Base-by-base conservation (phyloP, 2,797 vertebrate genomes). In the Hypotaenidia okinawae region DNA sequence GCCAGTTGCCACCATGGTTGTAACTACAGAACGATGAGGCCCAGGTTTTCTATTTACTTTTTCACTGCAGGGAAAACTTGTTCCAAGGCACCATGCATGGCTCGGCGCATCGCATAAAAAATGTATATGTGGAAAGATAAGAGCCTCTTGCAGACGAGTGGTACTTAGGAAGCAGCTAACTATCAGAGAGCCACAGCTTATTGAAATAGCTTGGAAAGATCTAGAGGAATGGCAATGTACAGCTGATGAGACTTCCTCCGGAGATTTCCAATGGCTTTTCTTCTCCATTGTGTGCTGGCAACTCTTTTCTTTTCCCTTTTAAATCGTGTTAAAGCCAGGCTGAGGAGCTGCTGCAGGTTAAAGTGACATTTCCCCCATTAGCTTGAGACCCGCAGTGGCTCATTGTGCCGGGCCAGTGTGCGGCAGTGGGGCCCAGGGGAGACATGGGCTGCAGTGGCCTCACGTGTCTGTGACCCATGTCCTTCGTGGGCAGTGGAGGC, bases 11-110 rank as follows among this genome's bases (percentile, higher is more conserved):
- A 15, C 45, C 12, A 1, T 1, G 28, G 33, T 17, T 39, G 39
- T 7, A 3, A 28, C 15, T 18, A 4, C 1, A 1, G 39, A 37
- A n/a, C 0, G 1, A n/a, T 0, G 1, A 16, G 84, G 41, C 1
- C 1, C 32, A 24, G 37, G 8, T 39, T 81, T 86, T 45, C 77
- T 13, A 0, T 72, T 89, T 52, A 5, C 17, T 55, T 84, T 61
- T 54, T 54, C 30, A 14, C 14, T 16, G 52, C 57, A 39, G 47
- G 52, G 58, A 87, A 58, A 75, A 30, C 33, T 83, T n/a, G 25
- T 82, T 85, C 72, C 21, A 18, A 66, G 51, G 68, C 75, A 35
- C n/a, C 41, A 24, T 2, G 5, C 41, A 24, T 2, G 5, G 76
- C 72, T 82, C 72, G n/a, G 78, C 57, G 21, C 35, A 39, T 58